These are phyloP conservation scores for Sebastiscus albofasciatus DNA, from an alignment of 2,797 vertebrate genomes.

Conservation along the genomic window DNA sequence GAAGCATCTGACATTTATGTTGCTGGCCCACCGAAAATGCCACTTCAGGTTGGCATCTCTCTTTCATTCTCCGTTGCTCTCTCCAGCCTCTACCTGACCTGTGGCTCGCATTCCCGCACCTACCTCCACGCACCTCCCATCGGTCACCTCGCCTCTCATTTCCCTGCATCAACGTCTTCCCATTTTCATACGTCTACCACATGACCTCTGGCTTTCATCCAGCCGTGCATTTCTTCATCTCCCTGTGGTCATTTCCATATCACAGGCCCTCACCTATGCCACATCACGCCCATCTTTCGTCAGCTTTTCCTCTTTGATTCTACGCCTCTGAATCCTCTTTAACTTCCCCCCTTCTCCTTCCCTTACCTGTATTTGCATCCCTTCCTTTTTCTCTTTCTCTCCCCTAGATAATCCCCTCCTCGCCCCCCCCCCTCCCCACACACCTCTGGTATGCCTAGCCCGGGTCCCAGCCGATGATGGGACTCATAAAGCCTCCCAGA, in stretches of 20 bases:
- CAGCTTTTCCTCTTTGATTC: constrained; percentile 67
- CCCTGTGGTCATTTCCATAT: constrained; percentile 71
- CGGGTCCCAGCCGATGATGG: constrained; percentile 69
- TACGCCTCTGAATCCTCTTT: constrained; percentile 42
- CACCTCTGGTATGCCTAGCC: constrained; percentile 59
- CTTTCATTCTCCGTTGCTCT: constrained; percentile 57
- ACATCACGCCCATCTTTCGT: constrained; percentile 52
- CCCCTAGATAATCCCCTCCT: constrained; percentile 42
- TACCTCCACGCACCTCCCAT: neutral
- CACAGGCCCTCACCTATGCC: constrained; percentile 63
- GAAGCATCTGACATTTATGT: constrained; percentile 77
- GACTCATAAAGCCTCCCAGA: constrained; percentile 83
- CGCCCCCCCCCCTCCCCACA: constrained; percentile 7
- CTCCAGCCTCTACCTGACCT: constrained; percentile 41
- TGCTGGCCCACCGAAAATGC: constrained; percentile 68
- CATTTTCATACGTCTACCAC: constrained; percentile 47
- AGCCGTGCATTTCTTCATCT: constrained; percentile 48
- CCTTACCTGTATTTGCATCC: constrained; percentile 55
- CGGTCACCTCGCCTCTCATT: constrained; percentile 41
- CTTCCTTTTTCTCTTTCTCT: constrained; percentile 37
- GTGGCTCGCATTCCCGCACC: neutral
- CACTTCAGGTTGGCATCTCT: constrained; percentile 67
- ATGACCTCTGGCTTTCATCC: constrained; percentile 65
- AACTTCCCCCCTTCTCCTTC: constrained; percentile 29
- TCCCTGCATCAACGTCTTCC: constrained; percentile 36